These are phyloP conservation scores for Nebria salina DNA, from an alignment of 2,888 invertebrate species.

Conservation along the genomic window DNA sequence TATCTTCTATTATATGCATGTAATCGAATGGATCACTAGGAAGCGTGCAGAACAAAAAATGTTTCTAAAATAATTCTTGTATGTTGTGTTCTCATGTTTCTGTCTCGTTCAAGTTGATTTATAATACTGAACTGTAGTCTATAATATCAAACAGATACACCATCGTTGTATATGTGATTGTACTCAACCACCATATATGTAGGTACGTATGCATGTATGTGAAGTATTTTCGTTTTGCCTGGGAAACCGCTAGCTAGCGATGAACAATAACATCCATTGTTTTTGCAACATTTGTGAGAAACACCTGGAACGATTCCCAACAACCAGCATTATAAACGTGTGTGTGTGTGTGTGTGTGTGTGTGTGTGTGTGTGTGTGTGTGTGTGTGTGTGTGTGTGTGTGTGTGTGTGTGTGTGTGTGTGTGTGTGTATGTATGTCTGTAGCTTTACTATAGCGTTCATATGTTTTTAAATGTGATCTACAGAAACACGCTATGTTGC, in stretches of 20 bases:
- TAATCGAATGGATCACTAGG: not conserved
- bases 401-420: not conserved
- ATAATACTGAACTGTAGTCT: not conserved
- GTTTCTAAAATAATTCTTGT: not conserved
- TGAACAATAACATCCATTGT: constrained; percentile 43
- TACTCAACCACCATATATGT: not conserved
- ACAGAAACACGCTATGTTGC: not conserved
- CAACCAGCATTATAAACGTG: not conserved
- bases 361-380: not conserved
- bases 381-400: not conserved
- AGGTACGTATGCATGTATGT: not conserved
- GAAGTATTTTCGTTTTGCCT: constrained; percentile 42
- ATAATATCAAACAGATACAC: not conserved
- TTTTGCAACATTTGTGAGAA: constrained; percentile 44
- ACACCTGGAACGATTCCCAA: constrained; percentile 35
- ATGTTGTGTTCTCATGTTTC: not conserved
- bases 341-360: not conserved
- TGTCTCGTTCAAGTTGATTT: not conserved
- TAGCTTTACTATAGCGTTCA: not conserved
- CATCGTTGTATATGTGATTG: not conserved
- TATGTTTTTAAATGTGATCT: not conserved
- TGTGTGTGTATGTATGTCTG: not conserved
- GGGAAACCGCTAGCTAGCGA: constrained; percentile 32
- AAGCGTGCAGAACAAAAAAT: too few relatives aligned
- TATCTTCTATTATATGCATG: too few relatives aligned